Percentiles rank a stretch among this genome's conserved stretches.
These are phyloP conservation scores for Bombus turneri DNA, from an alignment of 1,140 invertebrate genomes.

Conservation along the genomic window DNA sequence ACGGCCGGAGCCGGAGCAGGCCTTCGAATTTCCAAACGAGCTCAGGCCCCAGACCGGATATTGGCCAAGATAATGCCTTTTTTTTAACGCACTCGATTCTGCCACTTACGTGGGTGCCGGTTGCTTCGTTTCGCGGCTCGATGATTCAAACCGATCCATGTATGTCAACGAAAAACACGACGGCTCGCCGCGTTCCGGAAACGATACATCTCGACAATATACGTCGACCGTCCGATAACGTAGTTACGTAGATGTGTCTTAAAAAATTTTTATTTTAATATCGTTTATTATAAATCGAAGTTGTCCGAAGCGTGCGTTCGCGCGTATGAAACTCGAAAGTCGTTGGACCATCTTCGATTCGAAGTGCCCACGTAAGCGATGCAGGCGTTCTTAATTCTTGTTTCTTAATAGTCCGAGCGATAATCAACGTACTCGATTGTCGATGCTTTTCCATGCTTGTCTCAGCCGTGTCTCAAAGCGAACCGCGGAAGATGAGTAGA, in stretches of 20 bases:
- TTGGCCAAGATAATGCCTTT: constrained; percentile 67
- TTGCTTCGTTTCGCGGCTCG: constrained; percentile 18
- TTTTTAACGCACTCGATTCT: constrained; percentile 51
- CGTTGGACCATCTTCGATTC: too few relatives aligned
- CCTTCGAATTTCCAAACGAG: constrained; percentile 74
- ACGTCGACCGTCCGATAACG: background rate
- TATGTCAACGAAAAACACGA: background rate
- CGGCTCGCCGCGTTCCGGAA: background rate
- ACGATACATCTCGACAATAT: background rate
- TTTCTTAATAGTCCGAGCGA: too few relatives aligned
- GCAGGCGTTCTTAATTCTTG: too few relatives aligned
- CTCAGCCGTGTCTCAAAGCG: too few relatives aligned
- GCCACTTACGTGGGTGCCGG: constrained; percentile 42
- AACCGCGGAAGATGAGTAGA: too few relatives aligned
- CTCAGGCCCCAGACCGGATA: constrained; percentile 66
- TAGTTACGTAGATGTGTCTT: background rate
- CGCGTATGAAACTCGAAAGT: too few relatives aligned
- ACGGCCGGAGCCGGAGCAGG: constrained; percentile 50
- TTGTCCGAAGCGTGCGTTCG: too few relatives aligned
- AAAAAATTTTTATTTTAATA: too few relatives aligned
- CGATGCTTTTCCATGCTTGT: too few relatives aligned
- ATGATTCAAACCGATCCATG: constrained; percentile 31
- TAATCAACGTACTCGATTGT: too few relatives aligned
- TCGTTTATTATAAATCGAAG: too few relatives aligned
- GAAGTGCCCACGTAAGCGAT: too few relatives aligned